Percentiles rank a stretch among this genome's conserved stretches.
Conservation (phyloP, 2,797 vertebrate genomes). For the Benthosema pterotum region DNA sequence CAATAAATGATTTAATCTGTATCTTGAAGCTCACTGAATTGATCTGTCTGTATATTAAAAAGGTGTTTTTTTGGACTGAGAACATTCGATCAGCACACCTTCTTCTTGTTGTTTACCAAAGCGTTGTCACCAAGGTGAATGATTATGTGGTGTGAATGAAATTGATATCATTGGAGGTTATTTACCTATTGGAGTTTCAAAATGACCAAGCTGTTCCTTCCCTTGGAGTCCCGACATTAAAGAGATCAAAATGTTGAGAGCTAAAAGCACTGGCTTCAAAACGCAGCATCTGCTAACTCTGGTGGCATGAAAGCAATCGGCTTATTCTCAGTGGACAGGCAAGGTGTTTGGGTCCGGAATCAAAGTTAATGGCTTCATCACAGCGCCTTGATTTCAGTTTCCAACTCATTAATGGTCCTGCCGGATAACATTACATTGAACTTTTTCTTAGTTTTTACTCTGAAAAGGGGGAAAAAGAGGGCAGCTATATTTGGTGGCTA, state of each 20-base stretch:
- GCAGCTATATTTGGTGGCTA: no score
- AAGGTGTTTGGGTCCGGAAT: constrained; percentile 31
- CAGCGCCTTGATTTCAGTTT: constrained; percentile 20
- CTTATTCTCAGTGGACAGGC: constrained; percentile 7
- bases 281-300: constrained; percentile 34
- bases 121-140: constrained; percentile 10
- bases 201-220: constrained; percentile 33
- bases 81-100: neutral
- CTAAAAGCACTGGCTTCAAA: constrained; percentile 56
- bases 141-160: constrained; percentile 14
- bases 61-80: constrained; percentile 4
- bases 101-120: constrained; percentile 1
- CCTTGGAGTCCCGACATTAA: constrained; percentile 26
- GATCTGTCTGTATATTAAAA: neutral
- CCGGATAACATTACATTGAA: no score
- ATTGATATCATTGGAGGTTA: constrained; percentile 36
- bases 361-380: constrained; percentile 25
- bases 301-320: constrained; percentile 27
- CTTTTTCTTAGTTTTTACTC: no score
- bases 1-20: no score
- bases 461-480: neutral
- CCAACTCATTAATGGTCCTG: constrained; percentile 30
- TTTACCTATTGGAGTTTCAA: constrained; percentile 49
- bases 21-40: no score
- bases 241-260: constrained; percentile 39